Evolutionary conservation across 2,113 vertebrate species (phyloP).

Genomic region (Myiozetetes cayanensis): DNA sequence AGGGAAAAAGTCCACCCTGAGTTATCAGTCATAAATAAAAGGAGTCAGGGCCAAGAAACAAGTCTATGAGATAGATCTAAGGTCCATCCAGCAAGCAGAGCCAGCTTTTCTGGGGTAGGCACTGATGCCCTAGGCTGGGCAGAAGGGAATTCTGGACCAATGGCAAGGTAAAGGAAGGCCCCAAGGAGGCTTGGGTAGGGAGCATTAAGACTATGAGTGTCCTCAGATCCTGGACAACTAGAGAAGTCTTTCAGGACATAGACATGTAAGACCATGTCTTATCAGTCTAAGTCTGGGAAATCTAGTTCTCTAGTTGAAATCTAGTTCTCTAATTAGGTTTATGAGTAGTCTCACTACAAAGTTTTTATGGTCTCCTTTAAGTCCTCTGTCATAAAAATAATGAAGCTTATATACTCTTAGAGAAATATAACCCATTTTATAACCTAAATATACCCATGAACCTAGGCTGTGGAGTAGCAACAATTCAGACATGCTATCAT

Average conservation of each 20-base stretch:
- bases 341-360: not conserved
- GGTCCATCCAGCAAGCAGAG: not conserved
- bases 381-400: not conserved
- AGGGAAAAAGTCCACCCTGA: not conserved
- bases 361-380: not conserved
- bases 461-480: not conserved
- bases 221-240: not conserved
- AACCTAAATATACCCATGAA: not conserved
- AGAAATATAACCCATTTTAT: not conserved
- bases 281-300: not conserved
- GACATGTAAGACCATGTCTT: not conserved
- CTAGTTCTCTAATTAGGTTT: not conserved
- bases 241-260: not conserved
- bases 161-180: rapidly evolving
- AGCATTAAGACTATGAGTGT: rapidly evolving
- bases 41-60: not conserved
- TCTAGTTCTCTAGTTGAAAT: not conserved
- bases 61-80: not conserved
- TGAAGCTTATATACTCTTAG: not conserved
- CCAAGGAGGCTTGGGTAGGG: not conserved
- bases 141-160: not conserved
- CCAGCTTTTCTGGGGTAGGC: rapidly evolving
- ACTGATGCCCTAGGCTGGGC: not conserved
- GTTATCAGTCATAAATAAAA: not conserved
- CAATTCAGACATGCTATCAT: not conserved